Percentiles rank a stretch among this genome's conserved stretches.
Evolutionary conservation across 2,113 vertebrate species (phyloP).

Genomic region (Narcine bancroftii): DNA sequence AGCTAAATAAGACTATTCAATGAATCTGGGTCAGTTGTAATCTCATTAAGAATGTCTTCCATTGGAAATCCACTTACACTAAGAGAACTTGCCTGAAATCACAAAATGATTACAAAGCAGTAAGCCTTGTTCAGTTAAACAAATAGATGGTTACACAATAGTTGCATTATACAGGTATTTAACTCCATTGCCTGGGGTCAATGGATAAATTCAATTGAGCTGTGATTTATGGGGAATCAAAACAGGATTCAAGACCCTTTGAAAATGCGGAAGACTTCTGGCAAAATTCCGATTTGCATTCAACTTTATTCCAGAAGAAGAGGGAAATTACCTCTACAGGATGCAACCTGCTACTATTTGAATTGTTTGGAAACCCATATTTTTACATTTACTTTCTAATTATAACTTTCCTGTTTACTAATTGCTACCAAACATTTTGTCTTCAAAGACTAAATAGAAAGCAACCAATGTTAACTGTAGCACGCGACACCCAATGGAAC

Average conservation of each 20-base stretch:
- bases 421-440: constrained; percentile 43
- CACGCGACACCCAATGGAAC: background rate
- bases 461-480: background rate
- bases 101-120: too few species aligned
- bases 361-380: constrained; percentile 4
- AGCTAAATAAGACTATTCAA: background rate
- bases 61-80: background rate
- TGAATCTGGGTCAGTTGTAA: background rate
- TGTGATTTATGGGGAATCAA: background rate
- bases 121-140: background rate
- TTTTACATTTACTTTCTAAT: constrained; percentile 46
- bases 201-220: background rate
- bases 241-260: background rate
- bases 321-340: too few species aligned
- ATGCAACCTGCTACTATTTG: background rate
- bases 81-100: background rate
- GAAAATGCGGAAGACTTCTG: background rate
- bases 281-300: background rate
- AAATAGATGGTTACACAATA: background rate
- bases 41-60: background rate
- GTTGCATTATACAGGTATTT: background rate
- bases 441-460: constrained; percentile 47
- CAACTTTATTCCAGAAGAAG: background rate
- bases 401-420: constrained; percentile 54
- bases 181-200: background rate